Evolutionary conservation across 2,888 invertebrate species (phyloP).

Genomic region (Dynastes tityus): DNA sequence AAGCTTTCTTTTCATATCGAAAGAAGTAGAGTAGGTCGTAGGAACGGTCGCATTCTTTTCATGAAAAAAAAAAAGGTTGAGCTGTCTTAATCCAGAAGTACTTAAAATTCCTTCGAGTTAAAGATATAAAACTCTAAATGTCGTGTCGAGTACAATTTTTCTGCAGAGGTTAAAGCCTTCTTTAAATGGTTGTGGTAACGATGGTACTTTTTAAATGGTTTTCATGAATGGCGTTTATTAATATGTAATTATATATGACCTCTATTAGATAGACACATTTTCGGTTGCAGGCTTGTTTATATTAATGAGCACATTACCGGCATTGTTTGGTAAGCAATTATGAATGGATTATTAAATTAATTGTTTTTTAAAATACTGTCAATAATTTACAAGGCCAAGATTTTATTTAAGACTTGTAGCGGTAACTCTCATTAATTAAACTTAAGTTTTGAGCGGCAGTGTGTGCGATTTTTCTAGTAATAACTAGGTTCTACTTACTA

Average conservation of each 20-base stretch:
- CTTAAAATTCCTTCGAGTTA: slow-evolving; percentile 53
- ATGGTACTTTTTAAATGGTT: not conserved
- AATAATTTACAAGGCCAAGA: not conserved
- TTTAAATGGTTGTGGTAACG: not conserved
- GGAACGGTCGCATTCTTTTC: slow-evolving; percentile 51
- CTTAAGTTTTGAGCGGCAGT: not conserved
- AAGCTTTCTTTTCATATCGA: slow-evolving; percentile 27
- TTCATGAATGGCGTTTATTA: not conserved
- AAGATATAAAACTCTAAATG: slow-evolving; percentile 13
- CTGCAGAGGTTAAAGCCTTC: not conserved
- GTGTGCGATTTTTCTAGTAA: slow-evolving; percentile 4
- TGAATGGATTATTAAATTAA: no score
- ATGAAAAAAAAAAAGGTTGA: slow-evolving; percentile 53
- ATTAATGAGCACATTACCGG: no score
- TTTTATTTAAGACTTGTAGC: not conserved
- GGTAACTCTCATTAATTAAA: not conserved
- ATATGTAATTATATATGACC: not conserved
- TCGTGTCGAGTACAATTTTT: not conserved
- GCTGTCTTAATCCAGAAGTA: slow-evolving; percentile 53
- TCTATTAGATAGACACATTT: not conserved
- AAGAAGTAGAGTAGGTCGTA: slow-evolving; percentile 30
- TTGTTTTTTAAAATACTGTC: not conserved
- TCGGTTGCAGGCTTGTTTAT: no score
- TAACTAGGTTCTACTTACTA: slow-evolving; percentile 7
- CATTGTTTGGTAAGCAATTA: no score